Base-by-base conservation (phyloP, 2,888 invertebrate species). In the Sturmia bella region DNA sequence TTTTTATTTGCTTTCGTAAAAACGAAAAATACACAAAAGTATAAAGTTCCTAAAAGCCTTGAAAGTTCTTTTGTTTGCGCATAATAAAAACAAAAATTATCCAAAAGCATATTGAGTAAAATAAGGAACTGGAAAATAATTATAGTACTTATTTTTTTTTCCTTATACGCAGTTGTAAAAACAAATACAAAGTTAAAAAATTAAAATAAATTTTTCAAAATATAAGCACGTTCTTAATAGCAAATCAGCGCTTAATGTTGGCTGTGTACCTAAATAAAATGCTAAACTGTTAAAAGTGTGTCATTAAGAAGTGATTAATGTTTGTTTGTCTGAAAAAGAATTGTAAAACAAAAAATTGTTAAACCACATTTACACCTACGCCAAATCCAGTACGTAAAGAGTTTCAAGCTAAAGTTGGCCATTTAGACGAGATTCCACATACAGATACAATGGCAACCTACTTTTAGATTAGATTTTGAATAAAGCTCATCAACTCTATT, bases 21-120 rank as follows among this genome's bases (percentile, higher is more conserved):
- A n/a, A 57, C 57, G 59, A 57, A 57, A 24, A 56, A 37, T 4
- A 32, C 50, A 68, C 17, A 63, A 32, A 45, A 45, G 32, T 52
- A 56, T 48, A 70, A 70, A 70, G 56, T 77, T 77, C 43, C 61
- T 75, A 54, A 69, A 68, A 68, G 66, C 76, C 76, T 76, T 76
- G 59, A 76, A 68, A 52, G 59, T 61, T 76, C 68, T 4, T 50
- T 57, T 64, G 57, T 57, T 37, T 57, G 7, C n/a, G 59, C 32
- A 50, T 21, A 39, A 24, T 24, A 21, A 15, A 63, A 57, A 21
- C 21, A 52, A 19, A 5, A 15, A 13, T 17, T n/a, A n/a, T 12
- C 21, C 21, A 70, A 57, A 70, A 39, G 12, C 48, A 39, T 48
- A 59, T 50, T 50, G 15, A 50, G 39, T 24, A 17, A 45, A 43